These are phyloP conservation scores for Girardinus metallicus DNA, from an alignment of 2,797 vertebrate species.

Conservation along the genomic window DNA sequence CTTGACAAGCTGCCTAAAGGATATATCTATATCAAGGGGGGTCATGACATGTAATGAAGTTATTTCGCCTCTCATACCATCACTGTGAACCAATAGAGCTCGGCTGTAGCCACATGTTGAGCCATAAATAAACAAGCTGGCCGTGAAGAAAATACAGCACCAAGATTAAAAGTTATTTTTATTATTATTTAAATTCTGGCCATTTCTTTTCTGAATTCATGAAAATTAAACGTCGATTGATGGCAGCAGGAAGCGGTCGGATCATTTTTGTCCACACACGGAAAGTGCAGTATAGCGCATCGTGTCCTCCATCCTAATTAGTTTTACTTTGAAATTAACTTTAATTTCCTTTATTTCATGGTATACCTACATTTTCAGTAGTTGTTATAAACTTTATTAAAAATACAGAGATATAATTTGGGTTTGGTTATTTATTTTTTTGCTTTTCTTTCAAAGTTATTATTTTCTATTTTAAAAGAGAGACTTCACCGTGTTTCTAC, in stretches of 20 bases:
- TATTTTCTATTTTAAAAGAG: not conserved
- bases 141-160: constrained; percentile 14
- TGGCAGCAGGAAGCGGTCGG: not conserved
- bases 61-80: constrained; percentile 55
- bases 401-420: not conserved
- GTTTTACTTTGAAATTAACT: not conserved
- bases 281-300: constrained; percentile 4
- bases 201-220: constrained; percentile 25
- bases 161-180: not conserved
- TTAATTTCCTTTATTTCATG: not conserved
- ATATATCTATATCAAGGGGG: constrained; percentile 69
- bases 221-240: constrained; percentile 12
- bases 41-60: constrained; percentile 73
- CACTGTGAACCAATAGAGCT: constrained; percentile 44
- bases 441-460: not conserved
- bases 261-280: not conserved
- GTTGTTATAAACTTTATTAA: not conserved
- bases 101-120: constrained; percentile 14
- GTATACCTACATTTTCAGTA: not conserved
- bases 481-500: no score
- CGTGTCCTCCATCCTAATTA: not conserved
- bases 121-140: constrained; percentile 58
- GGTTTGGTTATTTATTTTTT: not conserved
- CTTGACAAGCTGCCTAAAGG: constrained; percentile 71
- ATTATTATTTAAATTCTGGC: constrained; percentile 6